Percentiles rank a stretch among this genome's conserved stretches.
Conservation (phyloP, 2,888 invertebrate species). For the Chalcosyrphus nemorum region DNA sequence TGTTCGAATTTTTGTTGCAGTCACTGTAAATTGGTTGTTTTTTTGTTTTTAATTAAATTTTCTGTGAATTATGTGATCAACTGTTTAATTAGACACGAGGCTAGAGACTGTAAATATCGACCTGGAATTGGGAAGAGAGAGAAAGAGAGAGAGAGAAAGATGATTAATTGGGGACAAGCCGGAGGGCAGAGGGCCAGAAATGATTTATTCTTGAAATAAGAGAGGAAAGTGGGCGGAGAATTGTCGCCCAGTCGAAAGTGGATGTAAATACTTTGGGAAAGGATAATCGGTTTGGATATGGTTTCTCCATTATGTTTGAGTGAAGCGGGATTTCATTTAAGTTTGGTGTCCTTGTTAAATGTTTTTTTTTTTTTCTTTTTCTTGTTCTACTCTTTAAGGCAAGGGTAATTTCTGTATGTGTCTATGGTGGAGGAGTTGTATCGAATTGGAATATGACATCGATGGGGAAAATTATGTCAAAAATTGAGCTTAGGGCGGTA, state of each 20-base stretch:
- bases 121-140: no score
- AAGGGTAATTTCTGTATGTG: neutral
- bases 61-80: constrained; percentile 40
- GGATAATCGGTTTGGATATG: constrained; percentile 49
- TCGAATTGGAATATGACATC: neutral
- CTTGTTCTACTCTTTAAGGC: no score
- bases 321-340: constrained; percentile 10
- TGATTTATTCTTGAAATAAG: constrained; percentile 21
- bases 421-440: neutral
- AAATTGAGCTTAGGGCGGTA: no score
- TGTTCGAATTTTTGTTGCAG: neutral
- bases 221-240: neutral
- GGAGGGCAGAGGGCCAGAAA: neutral
- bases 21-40: neutral
- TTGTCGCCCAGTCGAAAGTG: neutral
- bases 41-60: constrained; percentile 40
- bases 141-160: no score
- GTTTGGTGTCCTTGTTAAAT: constrained; percentile 4
- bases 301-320: constrained; percentile 23
- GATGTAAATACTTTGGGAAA: constrained; percentile 15
- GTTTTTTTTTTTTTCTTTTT: neutral
- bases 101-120: constrained; percentile 35
- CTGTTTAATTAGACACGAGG: constrained; percentile 45
- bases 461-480: neutral
- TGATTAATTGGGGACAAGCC: constrained; percentile 27